Evolutionary conservation across 2,888 invertebrate genomes (phyloP).

Genomic region (Cryptophagus acutangulus): DNA sequence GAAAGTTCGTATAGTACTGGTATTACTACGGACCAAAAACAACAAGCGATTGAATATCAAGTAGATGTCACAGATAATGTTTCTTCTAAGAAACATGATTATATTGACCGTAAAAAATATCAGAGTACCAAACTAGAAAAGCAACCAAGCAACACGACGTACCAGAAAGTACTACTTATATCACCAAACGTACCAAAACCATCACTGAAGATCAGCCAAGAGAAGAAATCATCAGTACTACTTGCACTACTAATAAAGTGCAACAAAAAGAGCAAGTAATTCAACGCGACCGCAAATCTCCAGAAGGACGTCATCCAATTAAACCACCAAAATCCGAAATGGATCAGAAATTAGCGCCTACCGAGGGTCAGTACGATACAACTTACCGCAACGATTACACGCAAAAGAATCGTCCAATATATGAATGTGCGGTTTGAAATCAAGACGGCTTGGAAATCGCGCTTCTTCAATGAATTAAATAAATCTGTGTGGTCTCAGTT

Average conservation of each 20-base stretch:
- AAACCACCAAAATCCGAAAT: constrained; percentile 37
- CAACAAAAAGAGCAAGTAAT: too few relatives aligned
- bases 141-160: constrained; percentile 5
- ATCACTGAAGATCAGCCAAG: too few relatives aligned
- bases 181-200: constrained; percentile 18
- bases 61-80: constrained; percentile 11
- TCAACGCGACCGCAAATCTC: too few relatives aligned
- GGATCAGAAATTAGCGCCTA: constrained; percentile 37
- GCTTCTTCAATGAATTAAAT: too few relatives aligned
- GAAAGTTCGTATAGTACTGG: constrained; percentile 11
- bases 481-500: too few relatives aligned
- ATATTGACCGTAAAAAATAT: constrained; percentile 1
- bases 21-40: too few relatives aligned
- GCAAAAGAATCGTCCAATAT: too few relatives aligned
- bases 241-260: too few relatives aligned
- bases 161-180: constrained; percentile 7
- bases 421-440: too few relatives aligned
- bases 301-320: constrained; percentile 36
- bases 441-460: too few relatives aligned
- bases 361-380: constrained; percentile 54
- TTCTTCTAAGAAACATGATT: constrained; percentile 11
- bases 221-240: too few relatives aligned
- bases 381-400: constrained; percentile 58
- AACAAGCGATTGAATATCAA: constrained; percentile 11
- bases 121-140: constrained; percentile 4